These are phyloP conservation scores for Calidris pygmaea DNA, from an alignment of 2,113 vertebrate species.

Conservation along the genomic window DNA sequence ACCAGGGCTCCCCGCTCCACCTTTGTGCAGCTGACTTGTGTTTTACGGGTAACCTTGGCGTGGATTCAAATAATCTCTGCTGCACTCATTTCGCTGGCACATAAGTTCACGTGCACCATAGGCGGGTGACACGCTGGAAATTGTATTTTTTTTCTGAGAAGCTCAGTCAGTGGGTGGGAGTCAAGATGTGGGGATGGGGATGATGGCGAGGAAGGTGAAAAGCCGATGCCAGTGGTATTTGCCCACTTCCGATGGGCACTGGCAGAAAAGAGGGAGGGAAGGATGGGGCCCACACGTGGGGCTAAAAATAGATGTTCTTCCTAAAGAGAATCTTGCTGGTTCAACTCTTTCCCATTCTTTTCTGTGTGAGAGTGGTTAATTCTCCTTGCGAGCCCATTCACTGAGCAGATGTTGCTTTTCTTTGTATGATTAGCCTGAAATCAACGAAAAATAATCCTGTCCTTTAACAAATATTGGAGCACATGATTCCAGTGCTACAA, in stretches of 20 bases:
- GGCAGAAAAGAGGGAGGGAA: background rate
- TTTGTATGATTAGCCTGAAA: slow-evolving; percentile 44
- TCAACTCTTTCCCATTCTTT: slow-evolving; percentile 43
- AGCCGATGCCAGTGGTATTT: background rate
- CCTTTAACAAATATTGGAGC: slow-evolving; percentile 4
- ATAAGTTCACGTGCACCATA: background rate
- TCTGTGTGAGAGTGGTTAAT: background rate
- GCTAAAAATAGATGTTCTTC: slow-evolving; percentile 49
- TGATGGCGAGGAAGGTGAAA: background rate
- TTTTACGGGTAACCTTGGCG: background rate
- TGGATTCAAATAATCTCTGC: background rate
- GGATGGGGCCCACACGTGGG: background rate
- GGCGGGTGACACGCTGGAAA: background rate
- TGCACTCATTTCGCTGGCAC: background rate
- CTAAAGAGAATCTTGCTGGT: slow-evolving; percentile 56
- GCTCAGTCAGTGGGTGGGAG: background rate
- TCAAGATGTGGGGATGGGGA: background rate
- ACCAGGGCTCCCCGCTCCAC: background rate
- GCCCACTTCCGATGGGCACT: background rate
- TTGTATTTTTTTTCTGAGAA: background rate
- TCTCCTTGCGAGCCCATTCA: slow-evolving; percentile 57
- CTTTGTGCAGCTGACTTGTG: background rate
- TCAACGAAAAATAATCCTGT: slow-evolving; percentile 15
- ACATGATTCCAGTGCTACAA: background rate
- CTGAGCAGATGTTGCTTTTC: slow-evolving; percentile 60